Evolutionary conservation across 2,888 invertebrate species (phyloP).

Genomic region (Cheilosia variabilis): DNA sequence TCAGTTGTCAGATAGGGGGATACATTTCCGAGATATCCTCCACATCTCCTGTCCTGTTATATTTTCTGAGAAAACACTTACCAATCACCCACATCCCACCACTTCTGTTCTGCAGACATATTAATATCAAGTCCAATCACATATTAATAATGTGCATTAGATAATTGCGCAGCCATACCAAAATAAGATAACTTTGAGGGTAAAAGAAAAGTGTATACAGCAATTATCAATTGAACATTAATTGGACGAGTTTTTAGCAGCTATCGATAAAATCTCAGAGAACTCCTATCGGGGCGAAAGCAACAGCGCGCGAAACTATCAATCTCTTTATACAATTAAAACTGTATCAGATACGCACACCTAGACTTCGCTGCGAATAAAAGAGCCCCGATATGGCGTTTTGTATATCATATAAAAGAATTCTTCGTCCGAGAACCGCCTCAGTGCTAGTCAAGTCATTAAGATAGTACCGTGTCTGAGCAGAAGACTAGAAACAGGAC

Average conservation of each 20-base stretch:
- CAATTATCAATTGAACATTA: constrained; percentile 52
- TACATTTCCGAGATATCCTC: too few relatives aligned
- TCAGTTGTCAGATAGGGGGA: too few relatives aligned
- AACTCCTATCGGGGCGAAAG: constrained; percentile 15
- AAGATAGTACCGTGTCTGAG: constrained; percentile 8
- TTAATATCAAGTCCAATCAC: background rate
- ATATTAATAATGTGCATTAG: background rate
- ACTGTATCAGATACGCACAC: constrained; percentile 11
- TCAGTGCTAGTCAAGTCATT: constrained; percentile 40
- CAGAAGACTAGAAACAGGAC: background rate
- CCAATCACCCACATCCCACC: too few relatives aligned
- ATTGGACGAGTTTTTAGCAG: constrained; percentile 44
- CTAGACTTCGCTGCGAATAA: constrained; percentile 20
- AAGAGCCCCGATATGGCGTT: constrained; percentile 15
- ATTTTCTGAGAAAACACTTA: too few relatives aligned
- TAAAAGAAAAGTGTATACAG: constrained; percentile 24
- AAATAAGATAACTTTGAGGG: background rate
- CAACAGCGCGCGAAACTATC: background rate
- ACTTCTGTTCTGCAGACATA: background rate
- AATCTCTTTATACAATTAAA: constrained; percentile 5
- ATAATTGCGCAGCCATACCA: background rate
- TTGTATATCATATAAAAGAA: constrained; percentile 52
- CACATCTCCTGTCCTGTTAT: too few relatives aligned
- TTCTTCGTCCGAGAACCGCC: background rate
- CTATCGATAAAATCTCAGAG: constrained; percentile 55